Base-by-base conservation (phyloP, 2,113 vertebrate species). In the Atrichornis clamosus region DNA sequence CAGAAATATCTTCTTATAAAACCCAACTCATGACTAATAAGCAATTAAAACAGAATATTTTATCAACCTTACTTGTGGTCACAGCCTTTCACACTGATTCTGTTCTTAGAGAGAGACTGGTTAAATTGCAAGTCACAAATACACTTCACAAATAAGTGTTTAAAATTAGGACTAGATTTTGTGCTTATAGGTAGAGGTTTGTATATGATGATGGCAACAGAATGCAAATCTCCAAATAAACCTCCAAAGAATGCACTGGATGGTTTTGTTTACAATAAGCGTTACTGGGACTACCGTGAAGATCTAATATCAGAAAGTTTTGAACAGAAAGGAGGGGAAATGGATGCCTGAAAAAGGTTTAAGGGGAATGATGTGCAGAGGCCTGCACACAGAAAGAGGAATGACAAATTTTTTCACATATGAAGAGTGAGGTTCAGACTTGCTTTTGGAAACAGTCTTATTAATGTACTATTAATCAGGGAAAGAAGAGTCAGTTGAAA, bases 221-320 rank as follows among this genome's bases (percentile, higher is more conserved):
- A 89, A 79, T 6, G 6, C 15, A 67, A 14, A 75, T 35, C 11
- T 76, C 19, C 62, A 76, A 42, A 53, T 8, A 79, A 49, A 7
- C 3, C 15, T 41, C n/a, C 24, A 33, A 64, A 41, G 20, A 55
- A 69, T 14, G 11, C 8, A 18, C 1, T 0, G 1, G 5, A 2
- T 78, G 6, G 1, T 41, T 77, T 69, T 64, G 23, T 64, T 89
- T 69, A 32, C 5, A 32, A 13, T 33, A 81, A 41, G 5, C 26
- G 26, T 47, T 56, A 30, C 39, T 26, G 15, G 13, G 10, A 53
- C 33, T 67, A 24, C 17, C 37, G 14, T 30, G 22, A 76, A 44
- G 22, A 21, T 2, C 21, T 72, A 73, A 20, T n/a, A 63, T 33
- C 33, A 77, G 47, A 76, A 81, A 82, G 11, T 4, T 67, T 67